Evolutionary conservation across 2,888 invertebrate species (phyloP).

Genomic region (Ochropleura leucogaster): DNA sequence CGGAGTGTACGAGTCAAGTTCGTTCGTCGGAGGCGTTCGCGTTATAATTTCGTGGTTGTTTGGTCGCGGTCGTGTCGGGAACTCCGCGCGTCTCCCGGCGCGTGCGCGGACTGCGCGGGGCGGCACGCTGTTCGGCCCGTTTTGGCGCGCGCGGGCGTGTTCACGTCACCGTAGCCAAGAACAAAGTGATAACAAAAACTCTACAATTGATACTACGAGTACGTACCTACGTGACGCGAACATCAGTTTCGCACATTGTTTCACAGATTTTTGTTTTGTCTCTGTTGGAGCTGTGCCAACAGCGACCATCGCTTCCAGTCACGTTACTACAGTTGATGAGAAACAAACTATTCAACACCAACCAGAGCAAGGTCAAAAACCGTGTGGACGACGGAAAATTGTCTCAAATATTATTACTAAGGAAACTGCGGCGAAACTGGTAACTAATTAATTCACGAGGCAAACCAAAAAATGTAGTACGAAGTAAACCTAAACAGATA

Average conservation of each 20-base stretch:
- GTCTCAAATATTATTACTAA: conserved; percentile 41
- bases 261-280: conserved; percentile 78
- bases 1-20: conserved; percentile 77
- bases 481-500: neutral
- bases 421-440: conserved; percentile 14
- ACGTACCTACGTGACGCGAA: conserved; percentile 71
- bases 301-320: conserved; percentile 72
- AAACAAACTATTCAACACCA: conserved; percentile 72
- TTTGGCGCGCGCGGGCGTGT: conserved; percentile 81
- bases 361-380: conserved; percentile 76
- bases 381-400: conserved; percentile 65
- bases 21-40: conserved; percentile 87
- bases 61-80: conserved; percentile 78
- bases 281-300: conserved; percentile 80
- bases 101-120: conserved; percentile 79
- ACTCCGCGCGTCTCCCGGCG: conserved; percentile 80
- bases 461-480: conserved; percentile 36
- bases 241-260: conserved; percentile 75
- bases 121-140: conserved; percentile 73
- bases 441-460: conserved; percentile 30
- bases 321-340: conserved; percentile 75
- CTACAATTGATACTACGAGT: conserved; percentile 81
- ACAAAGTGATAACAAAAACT: conserved; percentile 88
- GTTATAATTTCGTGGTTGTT: conserved; percentile 78
- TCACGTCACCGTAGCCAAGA: conserved; percentile 81